A percentile compares a stretch with the other conserved stretches of the same genome.
Evolutionary conservation across 2,113 vertebrate species (phyloP).

Genomic region (Onychostoma macrolepis): DNA sequence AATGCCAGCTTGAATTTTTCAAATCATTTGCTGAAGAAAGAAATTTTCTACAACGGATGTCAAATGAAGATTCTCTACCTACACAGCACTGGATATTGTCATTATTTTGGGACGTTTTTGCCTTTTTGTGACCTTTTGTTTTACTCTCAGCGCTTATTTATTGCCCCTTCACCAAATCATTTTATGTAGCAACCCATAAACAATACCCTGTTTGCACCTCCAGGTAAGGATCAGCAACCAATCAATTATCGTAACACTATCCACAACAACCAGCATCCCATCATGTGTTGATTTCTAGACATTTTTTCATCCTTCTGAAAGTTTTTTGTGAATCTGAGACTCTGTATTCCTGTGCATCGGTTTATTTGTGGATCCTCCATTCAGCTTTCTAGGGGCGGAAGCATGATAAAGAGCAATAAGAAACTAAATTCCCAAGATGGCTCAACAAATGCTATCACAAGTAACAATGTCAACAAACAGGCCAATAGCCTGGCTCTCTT

Average conservation of each 20-base stretch:
- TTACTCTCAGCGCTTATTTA: not conserved
- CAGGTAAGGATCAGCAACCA: constrained; percentile 17
- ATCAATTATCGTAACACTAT: not conserved
- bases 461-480: constrained; percentile 43
- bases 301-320: not conserved
- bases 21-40: not conserved
- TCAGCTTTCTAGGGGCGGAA: constrained; percentile 15
- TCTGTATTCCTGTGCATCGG: not conserved
- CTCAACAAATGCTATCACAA: constrained; percentile 28
- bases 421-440: constrained; percentile 39
- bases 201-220: not conserved
- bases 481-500: constrained; percentile 40
- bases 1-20: not conserved
- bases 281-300: not conserved
- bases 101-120: not conserved
- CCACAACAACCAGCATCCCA: not conserved
- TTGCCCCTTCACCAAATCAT: not conserved
- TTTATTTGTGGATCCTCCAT: not conserved
- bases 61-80: not conserved
- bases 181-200: not conserved
- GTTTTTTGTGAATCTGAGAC: not conserved
- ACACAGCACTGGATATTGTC: not conserved
- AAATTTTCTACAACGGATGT: not conserved
- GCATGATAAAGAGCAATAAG: constrained; percentile 52
- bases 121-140: not conserved